These are phyloP conservation scores for Cavia porcellus DNA, from an alignment of 2,113 vertebrate species.

Conservation along the genomic window DNA sequence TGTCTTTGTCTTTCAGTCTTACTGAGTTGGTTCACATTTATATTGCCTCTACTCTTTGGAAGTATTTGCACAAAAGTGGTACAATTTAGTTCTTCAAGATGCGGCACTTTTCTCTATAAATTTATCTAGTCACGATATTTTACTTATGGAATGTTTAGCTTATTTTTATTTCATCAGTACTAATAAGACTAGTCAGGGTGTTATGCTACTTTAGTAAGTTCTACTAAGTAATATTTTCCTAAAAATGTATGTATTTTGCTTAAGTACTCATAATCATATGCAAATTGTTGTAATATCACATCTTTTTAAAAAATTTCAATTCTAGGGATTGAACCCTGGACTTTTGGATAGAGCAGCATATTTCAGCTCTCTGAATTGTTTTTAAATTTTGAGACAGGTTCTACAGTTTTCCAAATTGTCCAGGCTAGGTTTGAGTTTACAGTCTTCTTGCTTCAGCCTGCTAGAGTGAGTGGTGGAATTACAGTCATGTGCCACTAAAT, in stretches of 20 bases:
- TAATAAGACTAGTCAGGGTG: neutral
- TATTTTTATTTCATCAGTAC: neutral
- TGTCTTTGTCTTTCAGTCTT: neutral
- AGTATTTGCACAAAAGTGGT: neutral
- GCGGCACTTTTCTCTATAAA: neutral
- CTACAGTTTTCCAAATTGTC: neutral
- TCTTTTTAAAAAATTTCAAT: neutral
- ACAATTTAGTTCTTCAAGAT: conserved; percentile 26
- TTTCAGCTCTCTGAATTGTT: neutral
- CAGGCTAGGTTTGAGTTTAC: neutral
- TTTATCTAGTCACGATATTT: neutral
- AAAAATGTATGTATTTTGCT: neutral
- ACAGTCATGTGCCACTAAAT: neutral
- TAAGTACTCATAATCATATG: neutral
- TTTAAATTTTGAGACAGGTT: neutral
- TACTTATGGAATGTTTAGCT: neutral
- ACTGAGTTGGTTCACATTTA: neutral
- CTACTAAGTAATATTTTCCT: conserved; percentile 30
- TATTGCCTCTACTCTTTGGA: neutral
- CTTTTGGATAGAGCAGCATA: neutral
- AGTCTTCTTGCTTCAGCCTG: neutral
- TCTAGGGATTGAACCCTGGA: neutral
- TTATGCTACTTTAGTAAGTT: neutral
- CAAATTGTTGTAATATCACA: neutral
- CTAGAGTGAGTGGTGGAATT: neutral